Evolutionary conservation across 1,140 invertebrate species (phyloP), one percentile per base, ranked within the genome.

Genomic region (Amyelois transitella): DNA sequence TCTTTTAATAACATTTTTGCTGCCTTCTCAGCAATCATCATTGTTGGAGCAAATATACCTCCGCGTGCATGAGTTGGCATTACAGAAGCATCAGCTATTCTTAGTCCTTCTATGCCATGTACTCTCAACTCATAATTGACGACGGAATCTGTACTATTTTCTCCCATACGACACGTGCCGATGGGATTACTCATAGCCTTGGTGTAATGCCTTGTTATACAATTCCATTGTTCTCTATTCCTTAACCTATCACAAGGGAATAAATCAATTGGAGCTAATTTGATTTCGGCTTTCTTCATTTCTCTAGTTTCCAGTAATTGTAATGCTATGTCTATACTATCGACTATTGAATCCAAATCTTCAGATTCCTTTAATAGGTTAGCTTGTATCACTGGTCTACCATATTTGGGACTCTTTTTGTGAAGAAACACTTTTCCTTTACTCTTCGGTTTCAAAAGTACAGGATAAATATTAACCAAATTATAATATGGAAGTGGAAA

Each of bases 331-430:
- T 95, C 95, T 0, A 94, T 94, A 1, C 95, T 95, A 77, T 97
- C 96, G 1, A 96, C 91, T 18, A 97, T 75, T 0, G 92, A 92
- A 28, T 92, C 92, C 72, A 96, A 90, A 70, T 97, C 96, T 28
- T 93, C 90, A 0, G 92, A 91, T 57, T 96, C 93, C n/a, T 91
- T 91, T 44, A 98, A 92, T 60, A 98, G 96, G 75, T 97, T 97
- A 0, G 98, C 96, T 81, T 97, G 94, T 53, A 99, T 96, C 1
- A 96, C 86, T 0, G 98, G 98, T 70, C 96, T 93, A 58, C 96
- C 94, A 61, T 70, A 94, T 93, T 22, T 86, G 6, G 98, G 98
- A 86, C 98, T 95, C 32, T 91, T 91, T 57, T 93, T 94, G 18
- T 94, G 90, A 4, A 98, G 76, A 49, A 92, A 92, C 1, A 98